Base-by-base conservation (phyloP, 2,113 vertebrate genomes). In the Holacanthus passer region DNA sequence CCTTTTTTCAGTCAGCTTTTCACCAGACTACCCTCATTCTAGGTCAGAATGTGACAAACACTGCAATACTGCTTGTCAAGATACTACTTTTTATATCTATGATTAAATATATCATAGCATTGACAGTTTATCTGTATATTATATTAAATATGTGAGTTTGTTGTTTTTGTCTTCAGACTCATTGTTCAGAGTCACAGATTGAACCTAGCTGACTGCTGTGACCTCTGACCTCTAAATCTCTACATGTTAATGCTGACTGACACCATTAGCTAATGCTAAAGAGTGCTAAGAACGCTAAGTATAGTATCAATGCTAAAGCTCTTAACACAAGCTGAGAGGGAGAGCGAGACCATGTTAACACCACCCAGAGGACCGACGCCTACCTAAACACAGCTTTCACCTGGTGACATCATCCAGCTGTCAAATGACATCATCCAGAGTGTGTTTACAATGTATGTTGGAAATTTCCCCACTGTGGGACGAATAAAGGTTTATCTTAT, bases 241-340 rank as follows among this genome's bases (percentile, higher is more conserved):
- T 31, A 31, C 48, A 43, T 41, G 39, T 29, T 81, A 66, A 31
- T 7, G 45, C 81, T 75, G 39, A 37, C 32, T 73, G 81, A 80
- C 67, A 52, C 35, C 22, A 70, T 82, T 69, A 85, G 75, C 67
- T 77, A 74, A 83, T 60, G 62, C 79, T 62, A 67, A 86, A 47
- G 47, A 80, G 48, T 12, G 2, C 69, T 83, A 47, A 77, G 81
- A 69, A 39, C 0, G 27, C 69, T 66, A 74, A 79, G 52, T 60
- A 79, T 88, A 85, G 66, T 39, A 71, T 62, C 82, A 56, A 71
- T 82, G 82, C 75, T 79, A 82, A 71, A 24, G 1, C 71, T 79
- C 48, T 82, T 63, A 77, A 45, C 60, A 53, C 22, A n/a, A 70
- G 48, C 64, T 48, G 64, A 32, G 53, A 65, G 39, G 43, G 39